phyloP scores from a whole-genome alignment of 2,888 invertebrate genomes.

The Hetaerina titia region DNA sequence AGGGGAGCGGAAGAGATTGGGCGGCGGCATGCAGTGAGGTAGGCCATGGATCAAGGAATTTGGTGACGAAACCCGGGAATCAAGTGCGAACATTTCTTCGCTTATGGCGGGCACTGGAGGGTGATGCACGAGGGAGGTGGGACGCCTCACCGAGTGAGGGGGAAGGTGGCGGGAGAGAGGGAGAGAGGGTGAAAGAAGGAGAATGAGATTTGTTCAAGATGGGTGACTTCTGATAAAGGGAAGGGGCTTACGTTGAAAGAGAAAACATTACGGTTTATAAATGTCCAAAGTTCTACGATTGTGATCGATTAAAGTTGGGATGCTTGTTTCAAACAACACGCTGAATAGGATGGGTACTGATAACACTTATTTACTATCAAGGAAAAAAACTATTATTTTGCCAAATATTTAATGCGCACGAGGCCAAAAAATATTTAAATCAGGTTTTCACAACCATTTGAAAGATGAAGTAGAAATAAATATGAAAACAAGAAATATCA shows the following conservation, averaged over 20 bases:
- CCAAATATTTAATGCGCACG: too few species aligned
- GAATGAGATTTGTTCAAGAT: conserved; percentile 22
- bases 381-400: too few species aligned
- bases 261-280: neutral
- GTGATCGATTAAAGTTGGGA: neutral
- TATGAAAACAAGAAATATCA: too few species aligned
- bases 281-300: neutral
- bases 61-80: conserved; percentile 60
- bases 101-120: neutral
- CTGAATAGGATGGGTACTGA: too few species aligned
- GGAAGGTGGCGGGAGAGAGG: neutral
- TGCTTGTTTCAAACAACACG: too few species aligned
- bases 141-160: neutral
- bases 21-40: conserved; percentile 33
- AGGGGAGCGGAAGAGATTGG: neutral
- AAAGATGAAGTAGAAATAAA: too few species aligned
- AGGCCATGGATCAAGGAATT: conserved; percentile 66
- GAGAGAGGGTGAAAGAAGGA: neutral
- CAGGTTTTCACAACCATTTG: too few species aligned
- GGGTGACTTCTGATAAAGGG: neutral
- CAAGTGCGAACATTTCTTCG: conserved; percentile 47
- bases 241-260: neutral
- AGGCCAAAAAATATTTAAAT: too few species aligned
- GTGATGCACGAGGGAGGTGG: conserved; percentile 38
- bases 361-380: too few species aligned